Evolutionary conservation across 64 coral and sea anemone genomes (phyloP).

Genomic region (Dendronephthya gigantea): DNA sequence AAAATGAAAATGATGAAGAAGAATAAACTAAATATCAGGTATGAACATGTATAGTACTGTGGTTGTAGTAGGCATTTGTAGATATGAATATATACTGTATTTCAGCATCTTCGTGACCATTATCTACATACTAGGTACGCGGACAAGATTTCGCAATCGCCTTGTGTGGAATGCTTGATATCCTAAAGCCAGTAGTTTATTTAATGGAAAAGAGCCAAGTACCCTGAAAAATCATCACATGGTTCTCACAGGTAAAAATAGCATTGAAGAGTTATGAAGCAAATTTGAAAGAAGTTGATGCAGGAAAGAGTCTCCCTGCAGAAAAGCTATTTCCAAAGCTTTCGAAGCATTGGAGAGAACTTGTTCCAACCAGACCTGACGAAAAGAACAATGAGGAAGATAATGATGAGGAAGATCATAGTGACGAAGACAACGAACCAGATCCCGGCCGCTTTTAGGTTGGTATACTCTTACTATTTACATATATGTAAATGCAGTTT

Average conservation of each 20-base stretch:
- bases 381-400: no score
- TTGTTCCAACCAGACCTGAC: neutral
- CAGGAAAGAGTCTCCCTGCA: neutral
- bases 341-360: neutral
- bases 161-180: neutral
- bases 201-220: neutral
- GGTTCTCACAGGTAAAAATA: neutral
- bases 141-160: neutral
- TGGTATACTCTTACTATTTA: neutral
- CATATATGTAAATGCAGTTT: no score
- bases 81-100: neutral
- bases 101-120: neutral
- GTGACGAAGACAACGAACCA: neutral
- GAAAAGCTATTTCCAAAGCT: neutral
- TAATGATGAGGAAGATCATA: no score
- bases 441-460: neutral
- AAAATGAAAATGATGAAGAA: neutral
- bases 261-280: neutral
- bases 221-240: neutral
- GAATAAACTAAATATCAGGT: slow-evolving; percentile 1
- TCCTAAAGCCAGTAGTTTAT: slow-evolving; percentile 8
- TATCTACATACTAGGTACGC: neutral
- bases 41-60: neutral
- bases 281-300: neutral
- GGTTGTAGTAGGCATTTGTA: no score